Base-by-base conservation (phyloP, 2,797 vertebrate genomes). In the Neosilurus mollespiculum region DNA sequence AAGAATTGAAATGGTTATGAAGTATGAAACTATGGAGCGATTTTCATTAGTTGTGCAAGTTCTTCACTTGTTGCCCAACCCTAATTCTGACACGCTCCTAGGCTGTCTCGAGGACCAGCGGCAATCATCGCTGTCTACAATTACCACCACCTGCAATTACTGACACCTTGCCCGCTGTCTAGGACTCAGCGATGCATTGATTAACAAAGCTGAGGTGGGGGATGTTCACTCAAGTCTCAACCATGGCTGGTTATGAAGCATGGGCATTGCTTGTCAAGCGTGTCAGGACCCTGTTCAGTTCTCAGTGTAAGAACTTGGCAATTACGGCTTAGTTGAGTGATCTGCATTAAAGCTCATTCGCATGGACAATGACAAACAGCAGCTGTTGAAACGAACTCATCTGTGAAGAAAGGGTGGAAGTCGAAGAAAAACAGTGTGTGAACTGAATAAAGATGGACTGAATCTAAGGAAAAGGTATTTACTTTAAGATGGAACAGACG, bases 101-200 rank as follows among this genome's bases (percentile, higher is more conserved):
- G 72, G 78, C 59, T 81, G 70, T 80, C 69, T 67, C 54, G 0
- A 73, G 65, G 77, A 65, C 80, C 83, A 58, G 49, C 72, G 61
- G 84, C 84, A 90, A 88, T 88, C 89, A 88, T 88, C 16, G 83
- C 81, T n/a, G 78, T 75, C 87, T 82, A 77, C 85, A 88, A 88
- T 88, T 87, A 87, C 83, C 84, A 56, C 76, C 83, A 89, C 83
- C 87, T 86, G 86, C 87, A 90, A 91, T 90, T 91, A 91, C 84
- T 56, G 80, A 81, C 86, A 86, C 86, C 82, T 85, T 72, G 81
- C 78, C 80, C 67, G 37, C 84, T 83, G 83, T 88, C 86, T 83
- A 24, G 64, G 87, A 84, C 84, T 75, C 70, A 20, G 24, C 75
- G 65, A 83, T 85, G 80, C 77, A 65, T 86, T 90, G 88, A 88